Base-by-base conservation (phyloP, 1,140 invertebrate genomes). In the Bicyclus anynana region DNA sequence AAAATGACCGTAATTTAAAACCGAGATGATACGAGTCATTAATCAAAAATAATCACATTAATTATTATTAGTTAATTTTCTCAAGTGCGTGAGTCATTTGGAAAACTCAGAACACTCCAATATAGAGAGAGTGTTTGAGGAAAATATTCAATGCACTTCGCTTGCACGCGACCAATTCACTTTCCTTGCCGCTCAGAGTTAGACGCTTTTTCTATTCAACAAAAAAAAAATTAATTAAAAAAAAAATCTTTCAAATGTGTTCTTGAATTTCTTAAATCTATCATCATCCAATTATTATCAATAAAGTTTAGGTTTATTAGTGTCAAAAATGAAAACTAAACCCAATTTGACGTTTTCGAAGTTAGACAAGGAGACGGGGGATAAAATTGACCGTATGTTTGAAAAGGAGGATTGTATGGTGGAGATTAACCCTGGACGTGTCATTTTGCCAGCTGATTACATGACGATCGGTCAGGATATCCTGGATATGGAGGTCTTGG, bases 391-490 rank as follows among this genome's bases (percentile, higher is more conserved):
- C 67, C 82, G 90, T 20, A 90, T 94, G 68, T 95, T 93, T 58
- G 91, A 91, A 1, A 90, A 91, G 1, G 91, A 93, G 67, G 90
- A 92, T 65, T 92, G 92, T 63, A 92, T 95, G 75, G 85, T 94
- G 3, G 91, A 92, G 72, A 93, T 94, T 0, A 90, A 94, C 69
- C 94, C 94, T 0, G 91, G 93, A 0, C 81, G 89, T 12, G 91
- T 92, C 53, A 86, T 95, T 5, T 69, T 95, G 18, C 94, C 94
- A 1, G 90, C 91, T 0, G 91, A 92, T 57, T 95, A 91, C 60
- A 87, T 91, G 47, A 91, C 92, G 6, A 90, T 94, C n/a, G 93
- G 91, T 0, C 89, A 93, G 57, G 91, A 91, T 56, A 94, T 95
- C 37, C 77, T 93, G 13, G 91, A 94, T 53, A 87, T 94, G 51